Conservation (phyloP, 1,140 invertebrate species). For the Acyrthosiphon pisum region DNA sequence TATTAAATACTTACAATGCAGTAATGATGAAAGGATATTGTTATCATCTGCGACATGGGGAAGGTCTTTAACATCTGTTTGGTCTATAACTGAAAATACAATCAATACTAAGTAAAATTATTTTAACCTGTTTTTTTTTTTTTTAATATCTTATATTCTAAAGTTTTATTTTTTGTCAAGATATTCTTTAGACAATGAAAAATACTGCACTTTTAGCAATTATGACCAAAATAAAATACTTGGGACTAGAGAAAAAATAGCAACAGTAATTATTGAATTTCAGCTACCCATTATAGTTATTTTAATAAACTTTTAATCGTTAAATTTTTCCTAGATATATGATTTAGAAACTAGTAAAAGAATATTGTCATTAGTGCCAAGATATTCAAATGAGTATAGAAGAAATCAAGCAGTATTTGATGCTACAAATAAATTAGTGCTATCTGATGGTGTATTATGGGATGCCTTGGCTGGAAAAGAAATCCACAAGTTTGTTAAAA, state of each 20-base stretch:
- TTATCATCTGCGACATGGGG: constrained; percentile 87
- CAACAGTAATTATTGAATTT: constrained; percentile 67
- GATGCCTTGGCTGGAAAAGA: constrained; percentile 86
- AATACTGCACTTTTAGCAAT: constrained; percentile 92
- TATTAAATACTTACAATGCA: constrained; percentile 79
- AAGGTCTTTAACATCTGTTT: constrained; percentile 81
- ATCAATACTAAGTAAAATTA: constrained; percentile 73
- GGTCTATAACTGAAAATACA: constrained; percentile 75
- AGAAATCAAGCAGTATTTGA: constrained; percentile 94
- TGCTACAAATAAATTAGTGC: constrained; percentile 89
- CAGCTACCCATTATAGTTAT: neutral
- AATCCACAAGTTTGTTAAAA: constrained; percentile 97
- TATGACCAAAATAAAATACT: constrained; percentile 83
- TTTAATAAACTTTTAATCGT: neutral
- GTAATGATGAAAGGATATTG: constrained; percentile 77
- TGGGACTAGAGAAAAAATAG: constrained; percentile 79
- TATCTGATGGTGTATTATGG: constrained; percentile 66
- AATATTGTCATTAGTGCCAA: constrained; percentile 77
- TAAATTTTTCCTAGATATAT: constrained; percentile 75
- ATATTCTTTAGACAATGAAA: constrained; percentile 79
- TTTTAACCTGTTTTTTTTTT: constrained; percentile 37
- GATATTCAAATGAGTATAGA: constrained; percentile 88
- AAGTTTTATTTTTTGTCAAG: constrained; percentile 62
- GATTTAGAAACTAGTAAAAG: constrained; percentile 84
- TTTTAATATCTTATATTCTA: neutral